Conservation (phyloP, 2,888 invertebrate genomes). For the Stenotaenia linearis region DNA sequence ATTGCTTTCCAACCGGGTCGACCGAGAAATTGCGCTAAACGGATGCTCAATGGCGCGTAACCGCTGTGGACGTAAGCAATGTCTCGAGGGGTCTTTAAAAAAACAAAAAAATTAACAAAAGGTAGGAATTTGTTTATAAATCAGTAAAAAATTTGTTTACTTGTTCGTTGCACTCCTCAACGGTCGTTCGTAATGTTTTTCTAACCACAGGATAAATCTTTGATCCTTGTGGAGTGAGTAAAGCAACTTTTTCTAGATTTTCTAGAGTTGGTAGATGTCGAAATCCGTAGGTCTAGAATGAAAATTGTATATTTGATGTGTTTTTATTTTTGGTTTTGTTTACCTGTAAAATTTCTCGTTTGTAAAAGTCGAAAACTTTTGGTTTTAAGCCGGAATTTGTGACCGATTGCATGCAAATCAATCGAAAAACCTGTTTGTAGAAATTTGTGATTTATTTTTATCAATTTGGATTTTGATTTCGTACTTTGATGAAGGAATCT, state of each 20-base stretch:
- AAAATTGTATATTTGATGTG: no score
- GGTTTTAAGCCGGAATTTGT: slow-evolving; percentile 89
- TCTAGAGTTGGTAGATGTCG: slow-evolving; percentile 72
- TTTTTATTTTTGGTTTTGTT: background rate
- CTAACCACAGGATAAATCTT: slow-evolving; percentile 47
- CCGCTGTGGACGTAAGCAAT: slow-evolving; percentile 85
- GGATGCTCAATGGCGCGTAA: slow-evolving; percentile 85
- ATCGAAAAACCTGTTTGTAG: slow-evolving; percentile 59
- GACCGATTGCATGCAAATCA: slow-evolving; percentile 87
- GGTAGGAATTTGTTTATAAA: background rate
- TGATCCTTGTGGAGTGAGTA: slow-evolving; percentile 65
- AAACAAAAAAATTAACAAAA: slow-evolving; percentile 36
- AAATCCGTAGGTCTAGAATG: slow-evolving; percentile 71
- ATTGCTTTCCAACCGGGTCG: slow-evolving; percentile 58
- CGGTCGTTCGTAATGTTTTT: slow-evolving; percentile 69
- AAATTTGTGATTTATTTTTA: background rate
- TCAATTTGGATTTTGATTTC: background rate
- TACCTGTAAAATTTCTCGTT: slow-evolving; percentile 61
- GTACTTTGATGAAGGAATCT: slow-evolving; percentile 67
- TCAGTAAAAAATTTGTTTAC: slow-evolving; percentile 39
- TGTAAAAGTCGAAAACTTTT: slow-evolving; percentile 71
- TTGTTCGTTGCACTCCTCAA: slow-evolving; percentile 79
- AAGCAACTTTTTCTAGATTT: slow-evolving; percentile 79
- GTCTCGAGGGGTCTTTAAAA: slow-evolving; percentile 72
- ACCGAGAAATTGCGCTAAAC: slow-evolving; percentile 53